Base-by-base conservation (phyloP, 1,140 invertebrate species). In the Phortica variegata region DNA sequence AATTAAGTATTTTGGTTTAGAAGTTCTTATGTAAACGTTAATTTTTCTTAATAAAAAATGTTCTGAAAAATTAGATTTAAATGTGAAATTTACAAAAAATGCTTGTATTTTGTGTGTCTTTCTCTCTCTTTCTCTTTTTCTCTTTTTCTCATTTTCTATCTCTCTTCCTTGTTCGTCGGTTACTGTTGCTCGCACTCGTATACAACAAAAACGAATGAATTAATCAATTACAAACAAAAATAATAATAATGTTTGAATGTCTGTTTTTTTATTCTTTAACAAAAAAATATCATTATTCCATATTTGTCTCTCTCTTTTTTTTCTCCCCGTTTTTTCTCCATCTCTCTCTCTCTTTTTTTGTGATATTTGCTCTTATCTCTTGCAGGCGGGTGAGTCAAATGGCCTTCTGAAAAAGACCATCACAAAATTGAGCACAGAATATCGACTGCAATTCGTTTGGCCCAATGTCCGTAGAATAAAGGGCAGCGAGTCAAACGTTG, bases 391-490 rank as follows among this genome's bases (percentile, higher is more conserved):
- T 76, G 69, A 75, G 75, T 75, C 73, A 65, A 76, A 70, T 69
- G 79, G 82, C 66, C 80, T 85, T 73, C 78, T 86, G 58, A 84
- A 82, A 77, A 85, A 85, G 73, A 84, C 84, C 63, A 85, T 86
- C 71, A 82, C 83, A 57, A 84, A 85, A 72, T 85, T 87, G 75
- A 89, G 87, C 79, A 90, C 89, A 54, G 90, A 91, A 80, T 91
- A 93, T 79, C 82, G 89, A 56, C 82, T 91, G 63, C 89, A 93
- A 80, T 93, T 91, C 77, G 89, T 89, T 49, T 91, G 89, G 89
- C 89, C 89, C 58, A 86, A 87, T 68, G 86, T 86, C 47, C 83
- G 79, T 29, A 78, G 78, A 54, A 66, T 76, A 60, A 70, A 75
- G 45, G 65, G 75, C 53, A 72, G 77, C 43, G 77, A 75, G 26